These are phyloP conservation scores for Carabus problematicus DNA, from an alignment of 2,888 invertebrate genomes.

Conservation along the genomic window DNA sequence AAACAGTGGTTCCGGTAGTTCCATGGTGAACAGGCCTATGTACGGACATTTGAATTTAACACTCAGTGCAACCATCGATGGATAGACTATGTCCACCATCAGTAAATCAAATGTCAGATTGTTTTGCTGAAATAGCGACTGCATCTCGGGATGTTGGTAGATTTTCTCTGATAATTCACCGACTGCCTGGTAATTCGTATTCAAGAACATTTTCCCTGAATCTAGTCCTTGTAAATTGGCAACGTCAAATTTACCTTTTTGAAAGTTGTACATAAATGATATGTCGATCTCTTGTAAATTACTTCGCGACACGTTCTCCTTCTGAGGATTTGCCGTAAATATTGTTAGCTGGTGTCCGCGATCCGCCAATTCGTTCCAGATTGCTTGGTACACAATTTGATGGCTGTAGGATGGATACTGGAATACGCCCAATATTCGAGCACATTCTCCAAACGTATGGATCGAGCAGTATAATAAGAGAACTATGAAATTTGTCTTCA, in stretches of 20 bases:
- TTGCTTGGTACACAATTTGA: constrained; percentile 21
- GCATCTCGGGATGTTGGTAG: constrained; percentile 45
- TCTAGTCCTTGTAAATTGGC: constrained; percentile 40
- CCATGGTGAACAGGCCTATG: constrained; percentile 57
- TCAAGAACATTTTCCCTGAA: not conserved
- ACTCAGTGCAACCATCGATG: constrained; percentile 61
- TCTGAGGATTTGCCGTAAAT: constrained; percentile 45
- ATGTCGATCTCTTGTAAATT: constrained; percentile 48
- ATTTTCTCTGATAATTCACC: constrained; percentile 11
- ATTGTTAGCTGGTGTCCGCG: constrained; percentile 49
- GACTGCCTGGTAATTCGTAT: not conserved
- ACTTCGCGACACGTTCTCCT: constrained; percentile 19
- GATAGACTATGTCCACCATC: constrained; percentile 62
- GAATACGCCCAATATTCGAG: too few species aligned
- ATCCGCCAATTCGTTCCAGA: constrained; percentile 32
- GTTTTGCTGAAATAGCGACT: constrained; percentile 52
- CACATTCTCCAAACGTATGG: too few species aligned
- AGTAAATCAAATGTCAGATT: constrained; percentile 61
- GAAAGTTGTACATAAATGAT: constrained; percentile 27
- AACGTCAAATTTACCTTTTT: constrained; percentile 29
- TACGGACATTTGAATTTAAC: constrained; percentile 64
- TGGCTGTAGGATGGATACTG: constrained; percentile 11
- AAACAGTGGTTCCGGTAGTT: not conserved
- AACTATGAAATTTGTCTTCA: too few species aligned
- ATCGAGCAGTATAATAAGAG: too few species aligned